These are phyloP conservation scores for Alethe castanea DNA, from an alignment of 2,113 vertebrate genomes.

Conservation along the genomic window DNA sequence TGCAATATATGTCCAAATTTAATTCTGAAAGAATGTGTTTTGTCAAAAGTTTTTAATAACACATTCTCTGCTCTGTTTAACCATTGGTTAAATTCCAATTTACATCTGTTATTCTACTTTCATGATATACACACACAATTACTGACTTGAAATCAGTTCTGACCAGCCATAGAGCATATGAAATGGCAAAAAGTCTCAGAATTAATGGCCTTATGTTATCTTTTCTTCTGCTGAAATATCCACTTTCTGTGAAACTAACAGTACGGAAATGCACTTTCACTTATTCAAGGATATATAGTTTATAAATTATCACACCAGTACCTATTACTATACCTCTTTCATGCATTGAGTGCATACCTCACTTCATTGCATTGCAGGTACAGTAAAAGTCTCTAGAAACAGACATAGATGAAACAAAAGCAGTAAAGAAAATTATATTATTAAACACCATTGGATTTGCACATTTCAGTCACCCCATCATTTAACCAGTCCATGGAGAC, in stretches of 20 bases:
- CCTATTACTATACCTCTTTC: background rate
- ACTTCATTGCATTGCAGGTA: background rate
- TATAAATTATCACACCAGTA: background rate
- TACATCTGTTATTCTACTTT: background rate
- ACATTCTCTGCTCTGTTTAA: background rate
- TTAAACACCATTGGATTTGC: background rate
- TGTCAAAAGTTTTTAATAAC: background rate
- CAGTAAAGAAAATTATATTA: background rate
- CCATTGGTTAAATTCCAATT: background rate
- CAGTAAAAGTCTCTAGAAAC: background rate
- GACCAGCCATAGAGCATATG: background rate
- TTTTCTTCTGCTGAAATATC: background rate
- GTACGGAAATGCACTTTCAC: background rate
- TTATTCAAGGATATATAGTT: background rate
- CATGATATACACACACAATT: background rate
- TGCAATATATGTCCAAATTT: background rate
- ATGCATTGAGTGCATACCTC: no score
- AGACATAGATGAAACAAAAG: background rate
- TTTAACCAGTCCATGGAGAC: background rate
- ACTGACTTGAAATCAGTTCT: background rate
- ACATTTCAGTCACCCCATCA: background rate
- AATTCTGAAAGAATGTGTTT: background rate
- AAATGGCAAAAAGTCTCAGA: background rate
- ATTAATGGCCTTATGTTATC: background rate
- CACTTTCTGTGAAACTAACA: background rate